Base-by-base conservation (phyloP, 2,888 invertebrate genomes). In the Rhabditoides inermis region DNA sequence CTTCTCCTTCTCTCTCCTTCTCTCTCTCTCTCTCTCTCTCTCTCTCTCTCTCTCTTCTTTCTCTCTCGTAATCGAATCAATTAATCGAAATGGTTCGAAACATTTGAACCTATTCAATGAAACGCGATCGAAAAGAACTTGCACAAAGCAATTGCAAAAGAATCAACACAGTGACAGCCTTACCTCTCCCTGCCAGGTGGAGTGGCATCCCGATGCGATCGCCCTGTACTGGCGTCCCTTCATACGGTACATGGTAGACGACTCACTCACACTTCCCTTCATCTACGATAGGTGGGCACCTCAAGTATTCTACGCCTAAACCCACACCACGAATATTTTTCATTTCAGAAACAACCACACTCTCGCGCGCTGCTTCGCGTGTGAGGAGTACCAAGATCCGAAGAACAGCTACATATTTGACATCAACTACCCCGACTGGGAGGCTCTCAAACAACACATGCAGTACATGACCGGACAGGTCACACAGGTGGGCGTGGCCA, bases 331-430 rank as follows among this genome's bases (percentile, higher is more conserved):
- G 45, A 45, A 45, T 45, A 30, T 45, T 28, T 45, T 35, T n/a
- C 12, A 28, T 18, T 52, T 28, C 42, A 60, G 68, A 44, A 70
- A 70, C 54, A 63, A 63, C 45, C 70, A 70, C 55, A 63, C 66
- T 4, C 47, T 70, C 22, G 70, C 70, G 5, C 51, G 58, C 39
- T 71, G 71, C 55, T 69, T 71, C 25, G 71, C 69, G 1, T 71
- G 71, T 42, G 63, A 68, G 23, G 69, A 70, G 41, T 63, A 62
- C 44, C 65, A 67, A 47, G 71, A 71, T 47, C 71, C 71, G 10
- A 71, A 71, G 48, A 63, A 62, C 37, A 59, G 66, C 18, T 63
- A 68, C 52, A 61, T 70, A 3, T 68, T 68, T 45, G 68, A 69
- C 41, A 66, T 69, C 52, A 62, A 66, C 53, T 64, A 69, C 46